Evolutionary conservation across 2,888 invertebrate species (phyloP).

Genomic region (Minunthozetes semirufus): DNA sequence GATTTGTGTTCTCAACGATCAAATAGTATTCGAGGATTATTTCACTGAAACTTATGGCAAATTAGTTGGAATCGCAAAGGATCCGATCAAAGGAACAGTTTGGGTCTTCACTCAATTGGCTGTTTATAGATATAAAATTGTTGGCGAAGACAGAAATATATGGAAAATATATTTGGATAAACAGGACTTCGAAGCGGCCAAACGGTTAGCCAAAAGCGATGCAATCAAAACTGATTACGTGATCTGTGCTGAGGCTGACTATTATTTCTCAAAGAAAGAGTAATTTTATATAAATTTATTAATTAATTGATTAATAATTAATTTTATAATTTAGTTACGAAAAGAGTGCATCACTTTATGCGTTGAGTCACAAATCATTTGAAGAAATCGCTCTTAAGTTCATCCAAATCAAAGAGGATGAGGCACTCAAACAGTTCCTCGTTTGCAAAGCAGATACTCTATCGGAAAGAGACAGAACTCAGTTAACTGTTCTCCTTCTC

Average conservation of each 20-base stretch:
- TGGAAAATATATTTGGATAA: constrained; percentile 68
- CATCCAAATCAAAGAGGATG: constrained; percentile 68
- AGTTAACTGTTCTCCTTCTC: constrained; percentile 83
- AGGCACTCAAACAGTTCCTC: constrained; percentile 81
- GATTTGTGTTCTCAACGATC: constrained; percentile 74
- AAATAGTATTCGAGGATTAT: constrained; percentile 73
- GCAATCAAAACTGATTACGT: constrained; percentile 31
- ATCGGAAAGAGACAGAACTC: constrained; percentile 63
- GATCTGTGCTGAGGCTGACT: constrained; percentile 36
- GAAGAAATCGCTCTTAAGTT: constrained; percentile 91
- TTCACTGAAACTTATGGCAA: constrained; percentile 61
- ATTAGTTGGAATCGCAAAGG: constrained; percentile 70
- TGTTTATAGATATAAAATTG: constrained; percentile 76
- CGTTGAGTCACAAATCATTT: constrained; percentile 82
- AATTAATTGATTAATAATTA: not conserved
- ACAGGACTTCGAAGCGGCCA: constrained; percentile 76
- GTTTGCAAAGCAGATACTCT: constrained; percentile 68
- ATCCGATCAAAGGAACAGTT: constrained; percentile 65
- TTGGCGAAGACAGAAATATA: constrained; percentile 62
- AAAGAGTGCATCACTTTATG: constrained; percentile 77
- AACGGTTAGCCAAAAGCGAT: constrained; percentile 51
- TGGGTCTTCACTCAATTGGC: constrained; percentile 79
- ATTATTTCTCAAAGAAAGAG: constrained; percentile 35
- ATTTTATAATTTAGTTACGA: constrained; percentile 53
- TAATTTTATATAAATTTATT: not conserved